phyloP scores from a whole-genome alignment of 2,797 vertebrate species.

The Tiaroga cobitis region DNA sequence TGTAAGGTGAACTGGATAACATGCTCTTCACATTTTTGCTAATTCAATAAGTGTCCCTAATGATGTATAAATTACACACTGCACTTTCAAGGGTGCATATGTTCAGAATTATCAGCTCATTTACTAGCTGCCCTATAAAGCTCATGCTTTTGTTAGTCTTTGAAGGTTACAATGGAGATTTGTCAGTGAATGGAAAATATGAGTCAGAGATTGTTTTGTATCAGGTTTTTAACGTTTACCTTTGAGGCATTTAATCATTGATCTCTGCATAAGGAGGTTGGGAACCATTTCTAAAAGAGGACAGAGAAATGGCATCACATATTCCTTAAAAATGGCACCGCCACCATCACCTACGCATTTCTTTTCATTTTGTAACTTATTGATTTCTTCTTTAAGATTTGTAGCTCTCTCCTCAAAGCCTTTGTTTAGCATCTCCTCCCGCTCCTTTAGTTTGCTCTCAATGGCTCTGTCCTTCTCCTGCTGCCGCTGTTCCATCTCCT shows the following conservation, averaged over 20 bases:
- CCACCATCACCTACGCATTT: fast-evolving
- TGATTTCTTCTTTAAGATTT: slow-evolving; percentile 38
- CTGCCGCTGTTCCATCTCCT: slow-evolving; percentile 43
- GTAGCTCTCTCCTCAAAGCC: slow-evolving; percentile 52
- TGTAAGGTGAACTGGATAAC: background rate
- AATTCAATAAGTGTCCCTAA: background rate
- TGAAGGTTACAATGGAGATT: background rate
- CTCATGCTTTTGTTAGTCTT: background rate
- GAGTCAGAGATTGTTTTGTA: background rate
- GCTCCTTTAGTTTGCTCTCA: slow-evolving; percentile 60
- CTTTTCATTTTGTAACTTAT: background rate
- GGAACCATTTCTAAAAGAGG: background rate
- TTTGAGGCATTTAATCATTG: background rate
- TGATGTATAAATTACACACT: background rate
- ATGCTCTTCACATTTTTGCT: background rate
- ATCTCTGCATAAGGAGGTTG: background rate
- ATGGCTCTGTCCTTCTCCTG: slow-evolving; percentile 55
- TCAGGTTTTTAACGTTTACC: background rate
- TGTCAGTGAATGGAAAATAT: background rate
- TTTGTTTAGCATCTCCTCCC: slow-evolving; percentile 54
- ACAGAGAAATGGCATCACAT: background rate
- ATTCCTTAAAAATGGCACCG: background rate
- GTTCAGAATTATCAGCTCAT: background rate
- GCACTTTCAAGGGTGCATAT: background rate
- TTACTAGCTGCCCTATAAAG: background rate